Percentiles rank a stretch among this genome's conserved stretches.
Conservation (phyloP, 2,797 vertebrate species). For the Triplophysa yarkandensis region DNA sequence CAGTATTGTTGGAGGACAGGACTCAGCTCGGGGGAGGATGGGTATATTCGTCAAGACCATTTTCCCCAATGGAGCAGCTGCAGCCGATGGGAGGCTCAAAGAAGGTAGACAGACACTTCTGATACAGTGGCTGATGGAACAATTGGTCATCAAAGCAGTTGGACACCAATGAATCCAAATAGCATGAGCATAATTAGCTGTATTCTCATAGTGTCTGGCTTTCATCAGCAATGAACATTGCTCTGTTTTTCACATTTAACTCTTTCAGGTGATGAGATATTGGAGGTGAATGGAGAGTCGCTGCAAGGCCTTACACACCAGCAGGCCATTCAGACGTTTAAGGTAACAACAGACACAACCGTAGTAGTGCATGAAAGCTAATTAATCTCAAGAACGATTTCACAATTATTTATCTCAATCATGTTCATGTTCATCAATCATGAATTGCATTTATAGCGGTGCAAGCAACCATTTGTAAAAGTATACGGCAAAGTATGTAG, state of each 20-base stretch:
- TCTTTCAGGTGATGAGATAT: constrained; percentile 88
- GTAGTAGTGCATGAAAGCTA: constrained; percentile 6
- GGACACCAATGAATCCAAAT: constrained; percentile 10
- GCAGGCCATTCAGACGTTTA: constrained; percentile 96
- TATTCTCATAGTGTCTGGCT: background rate
- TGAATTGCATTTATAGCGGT: background rate
- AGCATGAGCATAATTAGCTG: constrained; percentile 7
- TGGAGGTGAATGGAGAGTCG: constrained; percentile 94
- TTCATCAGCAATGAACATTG: constrained; percentile 1
- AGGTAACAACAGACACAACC: constrained; percentile 75
- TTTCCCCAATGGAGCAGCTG: constrained; percentile 90
- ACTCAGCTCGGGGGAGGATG: constrained; percentile 93
- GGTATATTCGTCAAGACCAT: constrained; percentile 98
- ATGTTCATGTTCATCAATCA: too few species aligned
- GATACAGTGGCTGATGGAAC: background rate
- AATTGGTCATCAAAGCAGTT: constrained; percentile 12
- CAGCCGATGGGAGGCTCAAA: constrained; percentile 91
- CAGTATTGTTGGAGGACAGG: constrained; percentile 95
- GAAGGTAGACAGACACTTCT: constrained; percentile 86
- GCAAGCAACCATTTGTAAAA: background rate
- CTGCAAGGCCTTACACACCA: constrained; percentile 94
- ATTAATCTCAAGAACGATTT: constrained; percentile 7
- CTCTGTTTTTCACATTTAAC: background rate
- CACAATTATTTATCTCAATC: constrained; percentile 4
- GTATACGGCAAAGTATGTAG: background rate